Conservation (phyloP, 2,888 invertebrate genomes). For the Drosophila monieri region DNA sequence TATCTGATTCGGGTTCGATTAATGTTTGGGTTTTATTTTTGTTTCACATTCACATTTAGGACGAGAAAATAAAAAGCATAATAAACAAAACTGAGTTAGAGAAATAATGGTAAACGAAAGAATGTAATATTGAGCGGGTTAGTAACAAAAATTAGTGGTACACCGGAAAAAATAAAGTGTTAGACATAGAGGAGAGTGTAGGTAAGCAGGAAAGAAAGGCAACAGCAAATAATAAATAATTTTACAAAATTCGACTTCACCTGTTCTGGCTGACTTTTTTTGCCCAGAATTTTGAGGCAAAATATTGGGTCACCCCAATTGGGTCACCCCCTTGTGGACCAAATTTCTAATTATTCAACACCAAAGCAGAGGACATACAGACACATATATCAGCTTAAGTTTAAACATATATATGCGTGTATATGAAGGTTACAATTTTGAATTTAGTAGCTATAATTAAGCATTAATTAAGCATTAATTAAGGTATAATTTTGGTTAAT, state of each 20-base stretch:
- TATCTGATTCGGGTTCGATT: constrained; percentile 30
- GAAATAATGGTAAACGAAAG: constrained; percentile 24
- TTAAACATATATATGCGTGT: constrained; percentile 28
- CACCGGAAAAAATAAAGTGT: constrained; percentile 7
- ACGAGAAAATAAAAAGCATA: constrained; percentile 30
- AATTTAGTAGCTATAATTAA: constrained; percentile 22
- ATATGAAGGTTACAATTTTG: constrained; percentile 16
- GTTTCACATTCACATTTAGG: constrained; percentile 39
- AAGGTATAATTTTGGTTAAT: constrained; percentile 5
- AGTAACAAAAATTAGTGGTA: not conserved
- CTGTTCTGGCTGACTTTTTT: constrained; percentile 23
- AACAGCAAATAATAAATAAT: constrained; percentile 2
- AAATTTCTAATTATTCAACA: constrained; percentile 17
- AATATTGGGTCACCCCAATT: constrained; percentile 9
- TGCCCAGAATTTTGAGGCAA: constrained; percentile 20
- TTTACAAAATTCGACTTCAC: constrained; percentile 28
- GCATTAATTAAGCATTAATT: constrained; percentile 7
- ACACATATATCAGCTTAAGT: constrained; percentile 23
- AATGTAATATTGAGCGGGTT: constrained; percentile 4
- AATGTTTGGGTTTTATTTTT: constrained; percentile 18
- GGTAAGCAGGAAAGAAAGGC: not conserved
- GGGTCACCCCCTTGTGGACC: constrained; percentile 19
- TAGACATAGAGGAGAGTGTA: constrained; percentile 1
- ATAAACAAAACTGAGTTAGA: constrained; percentile 35
- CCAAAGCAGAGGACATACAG: constrained; percentile 36